These are phyloP conservation scores for Cinara cedri DNA, from an alignment of 2,888 invertebrate species.

Conservation along the genomic window DNA sequence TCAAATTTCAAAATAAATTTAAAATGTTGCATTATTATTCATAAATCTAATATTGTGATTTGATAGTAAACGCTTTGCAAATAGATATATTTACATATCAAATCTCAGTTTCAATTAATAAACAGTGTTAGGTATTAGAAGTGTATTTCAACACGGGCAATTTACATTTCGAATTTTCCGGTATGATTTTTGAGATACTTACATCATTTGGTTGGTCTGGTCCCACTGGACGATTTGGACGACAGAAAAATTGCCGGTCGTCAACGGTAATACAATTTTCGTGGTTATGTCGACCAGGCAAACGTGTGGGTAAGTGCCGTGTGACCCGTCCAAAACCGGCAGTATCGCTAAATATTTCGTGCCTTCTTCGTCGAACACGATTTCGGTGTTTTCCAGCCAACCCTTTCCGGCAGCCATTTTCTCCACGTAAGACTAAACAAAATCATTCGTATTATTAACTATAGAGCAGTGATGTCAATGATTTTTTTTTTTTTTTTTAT, in stretches of 20 bases:
- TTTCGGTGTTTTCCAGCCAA: conserved; percentile 64
- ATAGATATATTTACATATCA: too few species aligned
- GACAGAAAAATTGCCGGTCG: conserved; percentile 78
- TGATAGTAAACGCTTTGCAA: too few species aligned
- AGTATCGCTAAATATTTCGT: conserved; percentile 66
- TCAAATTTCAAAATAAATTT: too few species aligned
- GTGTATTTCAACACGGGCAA: too few species aligned
- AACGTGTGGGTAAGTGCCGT: conserved; percentile 65
- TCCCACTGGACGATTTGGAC: conserved; percentile 80
- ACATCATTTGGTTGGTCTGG: conserved; percentile 73
- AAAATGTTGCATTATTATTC: background rate
- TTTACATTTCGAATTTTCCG: too few species aligned
- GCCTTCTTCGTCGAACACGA: conserved; percentile 63
- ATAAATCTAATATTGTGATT: background rate
- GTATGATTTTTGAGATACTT: conserved; percentile 59
- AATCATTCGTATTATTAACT: background rate
- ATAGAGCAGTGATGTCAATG: too few species aligned
- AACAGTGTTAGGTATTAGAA: too few species aligned
- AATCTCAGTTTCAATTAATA: too few species aligned
- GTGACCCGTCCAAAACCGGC: conserved; percentile 66
- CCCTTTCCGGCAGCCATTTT: conserved; percentile 57
- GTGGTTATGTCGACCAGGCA: conserved; percentile 61
- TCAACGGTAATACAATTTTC: conserved; percentile 66
- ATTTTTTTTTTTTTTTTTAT: too few species aligned
- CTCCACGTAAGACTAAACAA: conserved; percentile 60